Evolutionary conservation across 1,140 invertebrate genomes (phyloP).

Genomic region (Ectropis grisescens): DNA sequence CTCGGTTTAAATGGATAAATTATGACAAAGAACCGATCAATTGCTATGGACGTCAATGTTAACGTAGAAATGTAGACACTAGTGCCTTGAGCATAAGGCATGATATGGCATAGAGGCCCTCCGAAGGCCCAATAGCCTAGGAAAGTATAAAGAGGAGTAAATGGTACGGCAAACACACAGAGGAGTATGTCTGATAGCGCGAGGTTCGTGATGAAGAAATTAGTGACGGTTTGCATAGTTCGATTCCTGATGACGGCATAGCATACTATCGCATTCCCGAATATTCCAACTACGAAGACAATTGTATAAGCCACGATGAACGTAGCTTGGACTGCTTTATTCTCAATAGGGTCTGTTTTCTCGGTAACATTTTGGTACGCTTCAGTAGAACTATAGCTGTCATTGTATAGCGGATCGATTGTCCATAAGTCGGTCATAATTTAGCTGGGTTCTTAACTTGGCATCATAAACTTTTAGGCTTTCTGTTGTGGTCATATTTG

Average conservation of each 20-base stretch:
- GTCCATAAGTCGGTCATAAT: slow-evolving; percentile 48
- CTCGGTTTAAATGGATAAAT: slow-evolving; percentile 94
- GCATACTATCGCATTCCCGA: slow-evolving; percentile 94
- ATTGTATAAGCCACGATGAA: slow-evolving; percentile 88
- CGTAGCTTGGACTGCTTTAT: slow-evolving; percentile 78
- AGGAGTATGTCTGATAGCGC: slow-evolving; percentile 95
- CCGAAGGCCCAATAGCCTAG: slow-evolving; percentile 93
- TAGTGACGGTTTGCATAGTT: slow-evolving; percentile 98
- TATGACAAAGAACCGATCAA: slow-evolving; percentile 97
- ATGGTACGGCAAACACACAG: slow-evolving; percentile 94
- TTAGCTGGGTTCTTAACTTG: slow-evolving; percentile 30
- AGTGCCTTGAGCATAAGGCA: slow-evolving; percentile 92
- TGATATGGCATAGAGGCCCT: slow-evolving; percentile 86
- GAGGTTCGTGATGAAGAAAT: slow-evolving; percentile 97
- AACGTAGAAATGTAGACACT: slow-evolving; percentile 97
- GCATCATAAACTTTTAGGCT: slow-evolving; percentile 41
- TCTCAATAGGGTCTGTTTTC: slow-evolving; percentile 74
- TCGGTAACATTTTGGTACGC: slow-evolving; percentile 20
- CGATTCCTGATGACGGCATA: slow-evolving; percentile 92
- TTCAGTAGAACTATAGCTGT: slow-evolving; percentile 17
- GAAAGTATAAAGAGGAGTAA: slow-evolving; percentile 94
- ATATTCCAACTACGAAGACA: slow-evolving; percentile 91
- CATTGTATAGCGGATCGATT: slow-evolving; percentile 29
- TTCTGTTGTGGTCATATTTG: slow-evolving; percentile 28
- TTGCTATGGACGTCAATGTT: slow-evolving; percentile 95